Evolutionary conservation across 2,888 invertebrate genomes (phyloP).

Genomic region (Conchocele bisecta): DNA sequence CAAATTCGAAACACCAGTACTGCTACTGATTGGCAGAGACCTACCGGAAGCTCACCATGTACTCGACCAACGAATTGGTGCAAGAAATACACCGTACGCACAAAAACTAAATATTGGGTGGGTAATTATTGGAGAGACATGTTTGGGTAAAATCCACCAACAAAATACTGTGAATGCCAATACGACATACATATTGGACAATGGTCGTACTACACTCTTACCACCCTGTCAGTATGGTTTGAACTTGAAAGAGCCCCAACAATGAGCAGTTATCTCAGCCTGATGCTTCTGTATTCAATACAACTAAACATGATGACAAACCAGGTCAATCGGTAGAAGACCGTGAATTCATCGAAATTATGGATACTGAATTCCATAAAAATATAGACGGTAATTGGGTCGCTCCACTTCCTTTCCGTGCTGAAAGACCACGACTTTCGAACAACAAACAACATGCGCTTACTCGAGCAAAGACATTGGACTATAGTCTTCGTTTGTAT

Average conservation of each 20-base stretch:
- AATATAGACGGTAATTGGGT: not conserved
- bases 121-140: conserved; percentile 45
- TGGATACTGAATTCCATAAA: conserved; percentile 2
- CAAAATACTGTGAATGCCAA: conserved; percentile 31
- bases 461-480: not conserved
- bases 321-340: conserved; percentile 2
- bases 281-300: conserved; percentile 1
- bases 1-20: conserved; percentile 11
- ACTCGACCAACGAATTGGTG: conserved; percentile 32
- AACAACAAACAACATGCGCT: not conserved
- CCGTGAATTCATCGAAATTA: not conserved
- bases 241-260: conserved; percentile 26
- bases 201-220: conserved; percentile 20
- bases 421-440: not conserved
- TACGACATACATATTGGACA: conserved; percentile 22
- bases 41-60: conserved; percentile 45
- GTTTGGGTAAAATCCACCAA: conserved; percentile 40
- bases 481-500: not conserved
- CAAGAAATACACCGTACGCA: conserved; percentile 32
- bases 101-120: conserved; percentile 36
- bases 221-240: conserved; percentile 36
- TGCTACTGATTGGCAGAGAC: conserved; percentile 44
- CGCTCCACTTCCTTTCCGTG: conserved; percentile 1
- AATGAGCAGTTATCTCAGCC: no score
- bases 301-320: not conserved